phyloP scores from a whole-genome alignment of 2,797 vertebrate species.

The Schizopygopsis malacanthus region DNA sequence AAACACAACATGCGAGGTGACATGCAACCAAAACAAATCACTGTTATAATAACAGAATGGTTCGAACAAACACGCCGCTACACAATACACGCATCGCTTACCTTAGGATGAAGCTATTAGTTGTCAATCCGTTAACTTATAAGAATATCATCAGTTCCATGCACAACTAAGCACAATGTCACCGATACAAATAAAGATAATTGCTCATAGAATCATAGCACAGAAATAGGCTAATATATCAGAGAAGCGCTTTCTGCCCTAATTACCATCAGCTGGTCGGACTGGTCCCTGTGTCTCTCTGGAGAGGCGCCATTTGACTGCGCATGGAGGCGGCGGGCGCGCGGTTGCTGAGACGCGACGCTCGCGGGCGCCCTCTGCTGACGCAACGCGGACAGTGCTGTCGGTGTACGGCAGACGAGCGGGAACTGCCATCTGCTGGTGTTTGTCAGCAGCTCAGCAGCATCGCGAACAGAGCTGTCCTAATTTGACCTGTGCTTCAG shows the following conservation, averaged over 20 bases:
- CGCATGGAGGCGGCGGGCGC: conserved; percentile 22
- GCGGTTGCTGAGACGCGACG: conserved; percentile 30
- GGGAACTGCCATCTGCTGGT: conserved; percentile 13
- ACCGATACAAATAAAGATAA: background rate
- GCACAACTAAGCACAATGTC: background rate
- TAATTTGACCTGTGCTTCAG: background rate
- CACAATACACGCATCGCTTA: conserved; percentile 30
- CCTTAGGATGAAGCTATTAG: conserved; percentile 48
- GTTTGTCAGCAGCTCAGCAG: background rate
- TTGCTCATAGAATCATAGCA: background rate
- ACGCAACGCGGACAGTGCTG: background rate
- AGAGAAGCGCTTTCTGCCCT: background rate
- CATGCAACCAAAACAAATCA: conserved; percentile 2
- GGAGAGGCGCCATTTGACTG: conserved; percentile 60
- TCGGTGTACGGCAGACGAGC: too few species aligned
- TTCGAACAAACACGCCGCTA: background rate
- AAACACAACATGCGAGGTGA: background rate
- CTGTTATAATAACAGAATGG: background rate
- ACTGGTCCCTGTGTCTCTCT: conserved; percentile 41
- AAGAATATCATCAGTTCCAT: background rate
- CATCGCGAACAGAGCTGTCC: background rate
- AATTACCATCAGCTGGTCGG: conserved; percentile 48
- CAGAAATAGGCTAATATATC: background rate
- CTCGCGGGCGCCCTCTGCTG: conserved; percentile 50
- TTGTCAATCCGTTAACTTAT: conserved; percentile 26